phyloP scores from a whole-genome alignment of 2,888 invertebrate species.

The Pristionchus mayeri region DNA sequence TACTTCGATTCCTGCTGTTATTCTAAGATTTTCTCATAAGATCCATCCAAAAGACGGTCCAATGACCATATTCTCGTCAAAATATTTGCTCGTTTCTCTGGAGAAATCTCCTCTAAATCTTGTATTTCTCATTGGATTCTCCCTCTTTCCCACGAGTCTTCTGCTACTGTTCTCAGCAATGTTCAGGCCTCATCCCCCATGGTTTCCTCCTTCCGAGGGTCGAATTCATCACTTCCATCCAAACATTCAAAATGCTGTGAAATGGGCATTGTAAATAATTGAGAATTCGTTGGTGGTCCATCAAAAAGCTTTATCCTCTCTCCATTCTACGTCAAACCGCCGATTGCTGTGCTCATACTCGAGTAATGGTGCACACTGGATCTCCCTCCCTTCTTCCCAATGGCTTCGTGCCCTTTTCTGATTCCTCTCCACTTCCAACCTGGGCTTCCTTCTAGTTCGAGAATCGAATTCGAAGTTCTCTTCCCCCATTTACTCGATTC shows the following conservation, averaged over 20 bases:
- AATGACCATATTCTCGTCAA: background rate
- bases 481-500: background rate
- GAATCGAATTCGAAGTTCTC: background rate
- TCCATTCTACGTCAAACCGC: too few relatives aligned
- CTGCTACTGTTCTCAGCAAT: background rate
- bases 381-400: background rate
- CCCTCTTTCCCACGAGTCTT: constrained; percentile 9
- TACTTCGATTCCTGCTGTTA: background rate
- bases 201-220: background rate
- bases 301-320: too few relatives aligned
- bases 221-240: background rate
- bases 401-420: background rate
- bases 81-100: background rate
- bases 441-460: background rate
- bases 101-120: constrained; percentile 1
- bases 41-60: background rate
- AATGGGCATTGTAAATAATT: background rate
- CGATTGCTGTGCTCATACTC: too few relatives aligned
- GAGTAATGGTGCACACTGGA: too few relatives aligned
- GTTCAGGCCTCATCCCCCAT: background rate
- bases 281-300: too few relatives aligned
- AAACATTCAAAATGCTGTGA: background rate
- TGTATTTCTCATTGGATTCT: too few relatives aligned
- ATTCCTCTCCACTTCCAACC: background rate
- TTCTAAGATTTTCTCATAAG: constrained; percentile 19